Evolutionary conservation across 1,140 invertebrate genomes (phyloP), one percentile per base, ranked within the genome.

Genomic region (Solenopsis invicta): DNA sequence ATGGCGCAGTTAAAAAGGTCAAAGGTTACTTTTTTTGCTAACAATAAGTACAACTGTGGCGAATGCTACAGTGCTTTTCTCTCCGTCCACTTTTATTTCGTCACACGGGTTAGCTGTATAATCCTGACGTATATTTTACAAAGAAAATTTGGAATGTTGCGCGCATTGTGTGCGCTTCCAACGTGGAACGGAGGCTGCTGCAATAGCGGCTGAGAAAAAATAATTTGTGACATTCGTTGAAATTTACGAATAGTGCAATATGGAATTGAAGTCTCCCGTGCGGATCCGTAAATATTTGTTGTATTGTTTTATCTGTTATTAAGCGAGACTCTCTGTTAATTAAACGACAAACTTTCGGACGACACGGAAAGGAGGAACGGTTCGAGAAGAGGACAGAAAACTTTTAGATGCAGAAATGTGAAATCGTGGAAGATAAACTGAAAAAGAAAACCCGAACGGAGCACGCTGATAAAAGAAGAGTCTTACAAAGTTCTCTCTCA

Each of bases 381-480:
- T 45, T 59, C 18, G 41, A 41, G 4, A 9, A 21, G 54, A 21
- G 18, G 12, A 61, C 6, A n/a, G 54, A 34, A 62, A 75, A 75
- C 54, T 74, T 84, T 61, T 45, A 41, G 10, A 50, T n/a, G 6
- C n/a, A 61, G 16, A 5, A 64, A 18, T n/a, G 29, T 29, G 54
- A 61, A 82, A 72, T 74, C 21, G 41, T 18, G 18, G 6, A 48
- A 21, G 67, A 34, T 8, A 72, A 18, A 74, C 67, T 59, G 56
- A 75, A 61, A 37, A 74, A 34, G 24, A 2, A 41, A n/a, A 74
- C 37, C 66, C 16, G 37, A 48, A 61, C 18, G 48, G 54, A 78
- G 69, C 29, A 62, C 54, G 56, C 34, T 67, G 71, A 85, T 76
- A 86, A 62, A 59, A 85, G 74, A 29, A 54, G 52, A 69, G 48